These are phyloP conservation scores for Puntigrus tetrazona DNA, from an alignment of 2,113 vertebrate species.

Conservation along the genomic window DNA sequence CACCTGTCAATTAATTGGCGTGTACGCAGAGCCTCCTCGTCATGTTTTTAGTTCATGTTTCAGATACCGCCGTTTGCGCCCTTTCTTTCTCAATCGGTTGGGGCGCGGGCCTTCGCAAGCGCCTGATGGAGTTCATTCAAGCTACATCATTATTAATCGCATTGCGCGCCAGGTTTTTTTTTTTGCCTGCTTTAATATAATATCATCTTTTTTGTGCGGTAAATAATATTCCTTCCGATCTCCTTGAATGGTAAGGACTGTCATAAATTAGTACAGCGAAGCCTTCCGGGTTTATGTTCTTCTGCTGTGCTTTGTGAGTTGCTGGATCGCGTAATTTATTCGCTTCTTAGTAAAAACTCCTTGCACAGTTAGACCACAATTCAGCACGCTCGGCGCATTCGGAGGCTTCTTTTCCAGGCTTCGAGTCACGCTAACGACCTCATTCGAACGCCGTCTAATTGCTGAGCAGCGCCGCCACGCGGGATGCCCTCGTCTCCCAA, in stretches of 20 bases:
- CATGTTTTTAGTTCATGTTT: neutral
- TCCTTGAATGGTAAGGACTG: conserved; percentile 45
- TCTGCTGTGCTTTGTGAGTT: conserved; percentile 36
- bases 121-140: neutral
- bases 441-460: conserved; percentile 31
- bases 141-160: neutral
- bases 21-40: neutral
- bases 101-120: neutral
- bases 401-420: conserved; percentile 13
- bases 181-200: neutral
- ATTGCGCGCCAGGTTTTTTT: neutral
- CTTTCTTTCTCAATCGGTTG: neutral
- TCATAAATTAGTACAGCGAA: conserved; percentile 44
- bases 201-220: conserved; percentile 16
- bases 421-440: conserved; percentile 44
- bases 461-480: conserved; percentile 34
- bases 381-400: conserved; percentile 26
- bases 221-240: conserved; percentile 47
- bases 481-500: conserved; percentile 24
- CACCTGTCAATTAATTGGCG: conserved; percentile 7
- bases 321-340: conserved; percentile 54
- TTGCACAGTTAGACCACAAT: conserved; percentile 38
- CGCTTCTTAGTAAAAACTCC: conserved; percentile 49
- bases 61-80: neutral
- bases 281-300: conserved; percentile 28